phyloP scores from a whole-genome alignment of 2,113 vertebrate genomes.

The Opisthocomus hoazin region DNA sequence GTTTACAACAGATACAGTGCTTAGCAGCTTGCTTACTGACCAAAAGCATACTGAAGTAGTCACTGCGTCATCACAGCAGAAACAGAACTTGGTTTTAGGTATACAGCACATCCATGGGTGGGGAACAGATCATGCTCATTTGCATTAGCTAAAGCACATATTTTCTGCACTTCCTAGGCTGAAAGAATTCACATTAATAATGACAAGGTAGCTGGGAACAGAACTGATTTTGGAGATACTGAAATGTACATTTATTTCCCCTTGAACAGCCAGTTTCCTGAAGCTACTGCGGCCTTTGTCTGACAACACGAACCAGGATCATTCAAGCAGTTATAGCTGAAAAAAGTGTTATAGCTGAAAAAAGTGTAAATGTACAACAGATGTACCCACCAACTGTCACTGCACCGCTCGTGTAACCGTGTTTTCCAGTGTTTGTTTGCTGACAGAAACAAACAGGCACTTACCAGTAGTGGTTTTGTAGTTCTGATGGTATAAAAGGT shows the following conservation, averaged over 20 bases:
- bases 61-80: background rate
- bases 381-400: background rate
- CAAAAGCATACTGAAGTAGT: background rate
- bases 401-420: background rate
- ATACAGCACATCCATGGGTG: background rate
- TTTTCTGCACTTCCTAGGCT: background rate
- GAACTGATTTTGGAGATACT: background rate
- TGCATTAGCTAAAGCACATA: background rate
- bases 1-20: background rate
- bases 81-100: background rate
- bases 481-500: background rate
- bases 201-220: background rate
- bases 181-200: background rate
- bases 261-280: background rate
- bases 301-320: background rate
- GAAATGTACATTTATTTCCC: background rate
- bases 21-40: background rate
- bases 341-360: background rate
- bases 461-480: background rate
- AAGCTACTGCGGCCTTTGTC: background rate
- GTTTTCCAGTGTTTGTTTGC: background rate
- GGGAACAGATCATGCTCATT: accelerated
- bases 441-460: background rate
- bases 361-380: background rate
- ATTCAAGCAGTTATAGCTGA: background rate